Base-by-base conservation (phyloP, 2,888 invertebrate species). In the Balanococcus diminutus region DNA sequence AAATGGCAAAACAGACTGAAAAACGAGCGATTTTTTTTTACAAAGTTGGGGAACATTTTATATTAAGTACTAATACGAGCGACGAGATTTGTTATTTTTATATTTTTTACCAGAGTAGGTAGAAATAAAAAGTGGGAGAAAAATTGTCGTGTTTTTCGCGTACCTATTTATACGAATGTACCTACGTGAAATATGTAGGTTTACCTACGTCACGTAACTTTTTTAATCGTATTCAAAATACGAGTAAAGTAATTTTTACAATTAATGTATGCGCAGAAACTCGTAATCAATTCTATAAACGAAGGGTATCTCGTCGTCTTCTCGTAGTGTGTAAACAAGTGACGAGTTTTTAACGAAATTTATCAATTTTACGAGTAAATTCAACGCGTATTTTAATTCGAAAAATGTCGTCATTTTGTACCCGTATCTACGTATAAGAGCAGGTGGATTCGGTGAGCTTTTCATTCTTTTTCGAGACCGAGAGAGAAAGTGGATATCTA, bases 181-280 rank as follows among this genome's bases (percentile, higher is more conserved):
- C 6, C 6, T 46, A n/a, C n/a, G n/a, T n/a, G n/a, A n/a, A n/a
- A n/a, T n/a, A n/a, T 46, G 2, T 46, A 56, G n/a, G n/a, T 46
- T 5, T 46, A 42, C 19, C 61, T 61, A n/a, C 56, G 19, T 16
- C 56, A 8, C 25, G 22, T 61, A 25, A 25, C 19, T 28, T 25
- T 61, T 67, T 67, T 67, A 67, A 67, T 67, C 67, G 67, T 67
- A 28, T 67, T 28, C 28, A 31, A 31, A 67, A 67, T 67, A n/a
- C 25, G 67, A 67, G 67, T 67, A 67, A 67, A 67, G 67, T 67
- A 67, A 67, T 67, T 67, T 67, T 67, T 67, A 67, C 67, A 31
- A 67, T 67, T 67, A 67, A 67, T 67, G 14, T 67, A 67, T 67
- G 67, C 67, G 67, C 28, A 16, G 67, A 67, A 67, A 67, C 16